Base-by-base conservation (phyloP, 2,888 invertebrate genomes). In the Thelaira solivaga region DNA sequence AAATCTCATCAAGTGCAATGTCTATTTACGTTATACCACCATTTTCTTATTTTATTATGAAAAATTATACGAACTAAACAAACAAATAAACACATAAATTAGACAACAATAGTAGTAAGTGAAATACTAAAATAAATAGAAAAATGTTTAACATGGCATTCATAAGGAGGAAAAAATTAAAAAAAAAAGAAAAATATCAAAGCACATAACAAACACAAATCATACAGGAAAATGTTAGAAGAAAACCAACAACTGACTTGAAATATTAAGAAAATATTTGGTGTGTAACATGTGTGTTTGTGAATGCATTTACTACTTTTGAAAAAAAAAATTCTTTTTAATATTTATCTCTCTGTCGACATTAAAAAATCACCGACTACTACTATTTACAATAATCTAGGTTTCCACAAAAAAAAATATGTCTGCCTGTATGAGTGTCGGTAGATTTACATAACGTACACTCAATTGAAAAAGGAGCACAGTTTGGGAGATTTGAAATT, bases 1-100 rank as follows among this genome's bases (percentile, higher is more conserved):
- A 80, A 67, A 76, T 61, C 43, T 53, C 73, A 39, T 74, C 78
- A 78, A 78, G 78, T 74, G 73, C 78, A 78, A 74, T 74, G 73
- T 69, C 73, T 64, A 22, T 1, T 34, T 34, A 65, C 62, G n/a
- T n/a, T n/a, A n/a, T n/a, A 49, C 62, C 53, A 47, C 16, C 41
- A 69, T 43, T 67, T 49, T 59, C 26, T 65, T 13, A 4, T 34
- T 55, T 16, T 13, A 8, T 45, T 51, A 41, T n/a, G 16, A 41
- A 51, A 51, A 22, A 41, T 69, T n/a, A n/a, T n/a, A n/a, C n/a
- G 29, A 59, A 69, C 22, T n/a, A n/a, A n/a, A 57, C 22, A 53
- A 53, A 55, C 0, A 8, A 34, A 34, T 34, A 26, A 53, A n/a
- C n/a, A n/a, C 18, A 49, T 11, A 64, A 64, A 64, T 61, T 47